These are phyloP conservation scores for Periplaneta americana DNA, from an alignment of 1,140 invertebrate species.

Conservation along the genomic window DNA sequence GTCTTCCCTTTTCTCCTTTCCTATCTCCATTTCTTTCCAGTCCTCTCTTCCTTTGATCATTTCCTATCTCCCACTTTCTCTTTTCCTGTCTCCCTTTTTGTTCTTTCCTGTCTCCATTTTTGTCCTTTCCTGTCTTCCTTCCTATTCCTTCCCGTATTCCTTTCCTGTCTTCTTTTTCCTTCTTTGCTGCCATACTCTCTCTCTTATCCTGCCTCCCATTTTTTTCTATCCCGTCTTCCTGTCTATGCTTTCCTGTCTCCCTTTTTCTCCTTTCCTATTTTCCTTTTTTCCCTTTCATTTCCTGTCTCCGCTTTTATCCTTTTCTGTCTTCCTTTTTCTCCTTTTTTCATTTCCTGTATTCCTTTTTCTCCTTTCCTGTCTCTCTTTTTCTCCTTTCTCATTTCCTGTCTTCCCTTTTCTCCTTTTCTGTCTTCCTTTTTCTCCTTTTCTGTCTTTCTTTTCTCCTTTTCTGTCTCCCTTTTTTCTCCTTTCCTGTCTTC, in stretches of 20 bases:
- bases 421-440: not conserved
- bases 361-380: not conserved
- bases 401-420: not conserved
- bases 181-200: not conserved
- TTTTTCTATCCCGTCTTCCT: no score
- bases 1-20: no score
- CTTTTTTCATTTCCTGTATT: not conserved
- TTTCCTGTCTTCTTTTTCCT: not conserved
- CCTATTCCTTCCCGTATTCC: not conserved
- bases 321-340: not conserved
- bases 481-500: not conserved
- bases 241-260: not conserved
- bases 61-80: no score
- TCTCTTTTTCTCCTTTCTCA: not conserved
- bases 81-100: no score
- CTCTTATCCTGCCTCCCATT: not conserved
- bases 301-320: not conserved
- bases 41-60: no score
- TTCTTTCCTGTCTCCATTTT: not conserved
- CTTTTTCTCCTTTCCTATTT: not conserved
- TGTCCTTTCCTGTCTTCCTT: not conserved
- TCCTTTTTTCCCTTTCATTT: not conserved
- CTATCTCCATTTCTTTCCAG: no score
- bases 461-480: not conserved
- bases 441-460: not conserved